phyloP scores from a whole-genome alignment of 2,797 vertebrate species.

The Cebuella pygmaea region DNA sequence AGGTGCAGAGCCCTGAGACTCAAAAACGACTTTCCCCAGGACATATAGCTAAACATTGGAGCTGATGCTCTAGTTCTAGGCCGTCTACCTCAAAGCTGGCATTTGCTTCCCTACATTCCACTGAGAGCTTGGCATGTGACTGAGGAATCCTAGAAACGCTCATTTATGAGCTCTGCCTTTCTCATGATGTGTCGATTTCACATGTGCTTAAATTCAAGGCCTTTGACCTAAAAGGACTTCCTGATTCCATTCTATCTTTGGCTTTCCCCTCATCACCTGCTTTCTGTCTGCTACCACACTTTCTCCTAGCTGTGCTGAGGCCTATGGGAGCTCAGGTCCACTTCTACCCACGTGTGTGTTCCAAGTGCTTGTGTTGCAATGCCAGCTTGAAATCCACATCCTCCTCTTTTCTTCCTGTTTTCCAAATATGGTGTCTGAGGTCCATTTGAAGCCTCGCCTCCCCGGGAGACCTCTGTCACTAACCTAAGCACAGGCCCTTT shows the following conservation, averaged over 20 bases:
- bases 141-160: not conserved
- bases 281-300: too few relatives aligned
- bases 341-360: not conserved
- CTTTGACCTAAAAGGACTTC: not conserved
- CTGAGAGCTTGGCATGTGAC: not conserved
- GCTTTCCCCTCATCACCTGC: not conserved
- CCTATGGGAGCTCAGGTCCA: fast-evolving
- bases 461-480: not conserved
- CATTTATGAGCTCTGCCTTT: not conserved
- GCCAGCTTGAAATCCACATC: not conserved
- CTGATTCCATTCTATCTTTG: not conserved
- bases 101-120: not conserved
- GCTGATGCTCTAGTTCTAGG: not conserved
- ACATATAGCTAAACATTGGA: not conserved
- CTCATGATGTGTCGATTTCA: not conserved
- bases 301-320: not conserved
- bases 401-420: not conserved
- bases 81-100: not conserved
- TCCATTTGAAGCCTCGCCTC: not conserved
- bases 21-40: not conserved
- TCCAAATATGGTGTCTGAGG: not conserved
- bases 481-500: not conserved
- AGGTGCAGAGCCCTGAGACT: not conserved
- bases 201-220: not conserved
- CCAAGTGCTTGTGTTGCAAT: not conserved